These are phyloP conservation scores for Trachelus tabidus DNA, from an alignment of 2,888 invertebrate genomes.

Conservation along the genomic window DNA sequence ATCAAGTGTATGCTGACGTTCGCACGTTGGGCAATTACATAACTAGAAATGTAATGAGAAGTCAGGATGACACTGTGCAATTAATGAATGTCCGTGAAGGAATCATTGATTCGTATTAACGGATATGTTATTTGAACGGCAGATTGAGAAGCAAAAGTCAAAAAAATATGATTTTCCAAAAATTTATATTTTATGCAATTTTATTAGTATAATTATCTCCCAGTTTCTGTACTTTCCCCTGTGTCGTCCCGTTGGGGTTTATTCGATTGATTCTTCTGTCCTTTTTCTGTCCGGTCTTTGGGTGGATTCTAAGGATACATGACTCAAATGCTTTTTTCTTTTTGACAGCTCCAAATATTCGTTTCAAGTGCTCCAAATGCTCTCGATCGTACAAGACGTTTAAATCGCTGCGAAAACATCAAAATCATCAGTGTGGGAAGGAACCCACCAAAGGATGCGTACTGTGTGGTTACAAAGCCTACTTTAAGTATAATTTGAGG, in stretches of 20 bases:
- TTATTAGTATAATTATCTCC: not conserved
- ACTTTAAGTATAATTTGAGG: not conserved
- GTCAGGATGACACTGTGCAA: not conserved
- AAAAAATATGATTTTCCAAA: not conserved
- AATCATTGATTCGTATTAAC: not conserved
- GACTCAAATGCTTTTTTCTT: not conserved
- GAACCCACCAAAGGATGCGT: slow-evolving; percentile 64
- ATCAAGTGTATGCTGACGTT: not conserved
- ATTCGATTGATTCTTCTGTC: not conserved
- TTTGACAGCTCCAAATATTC: not conserved
- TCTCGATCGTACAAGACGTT: slow-evolving; percentile 47
- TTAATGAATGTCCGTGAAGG: not conserved
- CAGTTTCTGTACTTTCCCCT: not conserved
- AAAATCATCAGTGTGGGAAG: slow-evolving; percentile 64
- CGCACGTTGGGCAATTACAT: slow-evolving; percentile 1
- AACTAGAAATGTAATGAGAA: not conserved
- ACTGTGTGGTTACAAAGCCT: slow-evolving; percentile 58
- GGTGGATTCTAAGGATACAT: not conserved
- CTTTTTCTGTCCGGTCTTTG: not conserved
- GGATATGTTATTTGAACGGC: not conserved
- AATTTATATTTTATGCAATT: not conserved
- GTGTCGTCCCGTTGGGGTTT: not conserved
- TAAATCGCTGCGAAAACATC: slow-evolving; percentile 58
- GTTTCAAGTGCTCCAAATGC: not conserved
- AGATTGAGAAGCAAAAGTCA: not conserved